phyloP scores from a whole-genome alignment of 2,797 vertebrate species.

The Chloroceryle amazona region DNA sequence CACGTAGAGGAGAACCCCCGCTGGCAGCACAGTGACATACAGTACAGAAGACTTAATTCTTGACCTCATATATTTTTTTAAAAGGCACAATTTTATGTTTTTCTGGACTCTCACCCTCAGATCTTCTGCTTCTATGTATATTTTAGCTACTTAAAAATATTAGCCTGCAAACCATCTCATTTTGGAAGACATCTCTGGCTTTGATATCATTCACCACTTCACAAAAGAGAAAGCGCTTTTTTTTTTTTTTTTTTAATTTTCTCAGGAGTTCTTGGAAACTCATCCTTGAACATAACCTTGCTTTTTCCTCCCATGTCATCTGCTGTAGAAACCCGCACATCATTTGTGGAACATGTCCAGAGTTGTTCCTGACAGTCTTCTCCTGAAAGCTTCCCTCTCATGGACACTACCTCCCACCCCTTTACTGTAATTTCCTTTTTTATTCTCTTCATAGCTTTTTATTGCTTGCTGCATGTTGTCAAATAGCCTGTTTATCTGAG shows the following conservation, averaged over 20 bases:
- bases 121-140: not conserved
- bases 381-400: not conserved
- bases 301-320: not conserved
- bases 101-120: not conserved
- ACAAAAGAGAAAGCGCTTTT: no score
- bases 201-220: not conserved
- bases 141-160: not conserved
- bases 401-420: rapidly evolving
- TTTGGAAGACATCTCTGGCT: not conserved
- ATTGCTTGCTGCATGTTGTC: not conserved
- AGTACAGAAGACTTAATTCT: not conserved
- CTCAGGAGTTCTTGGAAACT: not conserved
- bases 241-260: not conserved
- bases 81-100: no score
- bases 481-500: not conserved
- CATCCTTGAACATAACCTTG: not conserved
- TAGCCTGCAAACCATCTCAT: not conserved
- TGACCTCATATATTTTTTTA: not conserved
- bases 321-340: not conserved
- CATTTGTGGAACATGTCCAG: not conserved
- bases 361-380: not conserved
- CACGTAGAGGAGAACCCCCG: not conserved
- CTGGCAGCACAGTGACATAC: not conserved
- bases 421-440: not conserved
- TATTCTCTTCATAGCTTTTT: not conserved